phyloP scores from a whole-genome alignment of 1,140 invertebrate species.

The Anadara kagoshimensis region DNA sequence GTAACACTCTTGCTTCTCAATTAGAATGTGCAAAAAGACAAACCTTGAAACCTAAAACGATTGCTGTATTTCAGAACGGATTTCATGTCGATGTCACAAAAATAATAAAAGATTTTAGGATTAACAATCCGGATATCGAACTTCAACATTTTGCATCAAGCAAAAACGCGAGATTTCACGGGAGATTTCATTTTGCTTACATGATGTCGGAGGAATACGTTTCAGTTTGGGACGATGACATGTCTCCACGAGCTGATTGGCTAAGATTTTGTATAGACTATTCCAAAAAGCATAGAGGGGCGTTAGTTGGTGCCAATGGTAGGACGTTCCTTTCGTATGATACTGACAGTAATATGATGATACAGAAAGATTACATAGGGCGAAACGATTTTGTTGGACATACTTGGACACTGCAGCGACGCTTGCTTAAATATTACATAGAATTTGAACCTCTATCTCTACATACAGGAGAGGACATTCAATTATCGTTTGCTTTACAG shows the following conservation, averaged over 20 bases:
- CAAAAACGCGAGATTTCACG: not conserved
- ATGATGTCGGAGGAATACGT: not conserved
- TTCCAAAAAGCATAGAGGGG: not conserved
- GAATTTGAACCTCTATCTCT: not conserved
- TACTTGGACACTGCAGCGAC: not conserved
- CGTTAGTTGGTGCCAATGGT: not conserved
- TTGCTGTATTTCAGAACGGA: not conserved
- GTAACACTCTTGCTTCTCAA: not conserved
- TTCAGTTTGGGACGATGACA: not conserved
- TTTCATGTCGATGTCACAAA: not conserved
- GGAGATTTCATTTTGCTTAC: conserved; percentile 2
- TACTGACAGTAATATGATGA: not conserved
- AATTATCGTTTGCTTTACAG: not conserved
- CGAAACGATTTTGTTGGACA: not conserved
- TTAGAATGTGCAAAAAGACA: not conserved
- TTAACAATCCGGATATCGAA: not conserved
- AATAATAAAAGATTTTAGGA: not conserved
- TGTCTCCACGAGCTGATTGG: not conserved
- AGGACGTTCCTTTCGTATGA: not conserved
- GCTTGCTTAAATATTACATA: not conserved
- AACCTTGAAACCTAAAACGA: not conserved
- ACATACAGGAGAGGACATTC: not conserved
- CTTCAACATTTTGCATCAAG: not conserved
- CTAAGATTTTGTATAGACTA: not conserved
- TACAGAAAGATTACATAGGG: not conserved